Base-by-base conservation (phyloP, 1,140 invertebrate genomes). In the Trichonephila inaurata region DNA sequence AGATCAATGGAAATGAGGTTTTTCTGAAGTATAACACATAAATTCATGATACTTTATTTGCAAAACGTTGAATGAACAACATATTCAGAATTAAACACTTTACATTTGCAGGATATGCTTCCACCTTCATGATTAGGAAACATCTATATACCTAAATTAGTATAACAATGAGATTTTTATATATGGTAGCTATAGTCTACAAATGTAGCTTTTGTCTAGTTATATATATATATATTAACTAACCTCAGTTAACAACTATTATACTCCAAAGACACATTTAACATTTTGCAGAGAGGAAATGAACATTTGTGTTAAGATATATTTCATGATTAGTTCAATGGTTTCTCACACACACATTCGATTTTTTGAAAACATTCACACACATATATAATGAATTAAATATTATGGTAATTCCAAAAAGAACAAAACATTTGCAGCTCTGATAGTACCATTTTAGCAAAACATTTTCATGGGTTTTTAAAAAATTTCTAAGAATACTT, bases 61-160 rank as follows among this genome's bases (percentile, higher is more conserved):
- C 89, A 91, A 91, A 91, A 82, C 66, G 72, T 82, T 82, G 89
- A 91, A 91, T 82, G 77, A 82, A 91, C 64, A 82, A 91, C 64
- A 89, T 64, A 40, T 18, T 82, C 62, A 33, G 19, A 91, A 72
- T 66, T 72, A 72, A 85, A 81, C 89, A 89, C 72, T 72, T 89
- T 72, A 89, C 88, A 89, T 66, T 60, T 89, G 33, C 64, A 72
- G 64, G 66, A 69, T 89, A 87, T 89, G 88, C 69, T 72, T 77
- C 89, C 72, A 85, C 83, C 89, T 82, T 60, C 21, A 69, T 81
- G 33, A 72, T 89, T 72, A 24, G 89, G 89, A 91, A 91, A 72
- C 77, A 91, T 91, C 89, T 91, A 91, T 91, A 82, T 60, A 91
- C 66, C 89, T 91, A 91, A 91, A 91, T 91, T 69, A 82, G n/a